phyloP scores from a whole-genome alignment of 2,888 invertebrate species.

The Nemapogon koenigi region DNA sequence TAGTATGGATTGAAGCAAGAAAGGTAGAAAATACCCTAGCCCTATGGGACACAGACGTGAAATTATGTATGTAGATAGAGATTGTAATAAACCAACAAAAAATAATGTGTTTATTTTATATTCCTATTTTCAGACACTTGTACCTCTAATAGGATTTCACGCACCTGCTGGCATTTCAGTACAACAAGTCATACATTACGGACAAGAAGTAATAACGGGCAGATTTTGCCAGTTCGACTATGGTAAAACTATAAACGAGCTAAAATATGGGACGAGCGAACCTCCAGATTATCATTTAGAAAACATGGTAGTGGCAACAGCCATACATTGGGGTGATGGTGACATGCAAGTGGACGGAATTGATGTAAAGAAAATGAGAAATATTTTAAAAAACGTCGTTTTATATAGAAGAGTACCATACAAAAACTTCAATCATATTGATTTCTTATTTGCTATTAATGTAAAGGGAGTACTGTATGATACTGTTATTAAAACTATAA shows the following conservation, averaged over 20 bases:
- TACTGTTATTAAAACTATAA: not conserved
- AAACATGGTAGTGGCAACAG: slow-evolving; percentile 28
- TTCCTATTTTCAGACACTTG: not conserved
- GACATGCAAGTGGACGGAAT: not conserved
- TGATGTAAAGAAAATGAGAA: not conserved
- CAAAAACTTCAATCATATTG: slow-evolving; percentile 22
- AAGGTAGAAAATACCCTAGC: not conserved
- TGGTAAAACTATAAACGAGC: slow-evolving; percentile 25
- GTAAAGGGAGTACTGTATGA: slow-evolving; percentile 17
- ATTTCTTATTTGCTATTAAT: slow-evolving; percentile 22
- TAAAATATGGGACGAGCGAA: slow-evolving; percentile 8
- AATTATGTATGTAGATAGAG: too few species aligned
- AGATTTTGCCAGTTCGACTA: slow-evolving; percentile 39
- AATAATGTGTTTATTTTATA: not conserved
- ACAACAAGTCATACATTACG: slow-evolving; percentile 52
- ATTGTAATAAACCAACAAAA: not conserved
- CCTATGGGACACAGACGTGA: not conserved
- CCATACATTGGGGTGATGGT: slow-evolving; percentile 24
- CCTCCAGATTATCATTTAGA: slow-evolving; percentile 40
- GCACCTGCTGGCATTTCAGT: slow-evolving; percentile 56
- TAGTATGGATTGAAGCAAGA: not conserved
- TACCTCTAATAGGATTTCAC: slow-evolving; percentile 16
- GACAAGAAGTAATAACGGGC: slow-evolving; percentile 34
- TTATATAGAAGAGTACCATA: slow-evolving; percentile 16
- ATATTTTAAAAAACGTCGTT: not conserved